Percentiles rank a stretch among this genome's conserved stretches.
Evolutionary conservation across 2,888 invertebrate genomes (phyloP).

Genomic region (Cyclophora punctaria): DNA sequence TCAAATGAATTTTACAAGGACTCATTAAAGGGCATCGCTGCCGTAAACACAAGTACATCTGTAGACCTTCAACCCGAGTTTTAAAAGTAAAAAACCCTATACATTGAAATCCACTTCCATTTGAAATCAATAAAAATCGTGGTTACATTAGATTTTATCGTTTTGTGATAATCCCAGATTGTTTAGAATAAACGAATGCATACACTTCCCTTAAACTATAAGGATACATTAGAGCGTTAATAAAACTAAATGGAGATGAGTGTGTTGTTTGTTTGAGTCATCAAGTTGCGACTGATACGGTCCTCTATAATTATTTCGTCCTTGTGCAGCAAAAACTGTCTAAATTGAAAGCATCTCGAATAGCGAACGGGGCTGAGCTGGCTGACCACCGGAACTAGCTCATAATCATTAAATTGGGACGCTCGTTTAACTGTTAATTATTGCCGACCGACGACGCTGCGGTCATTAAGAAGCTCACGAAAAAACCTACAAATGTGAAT

Average conservation of each 20-base stretch:
- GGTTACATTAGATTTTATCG: too few relatives aligned
- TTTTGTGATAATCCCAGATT: too few relatives aligned
- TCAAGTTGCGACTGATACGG: slow-evolving; percentile 13
- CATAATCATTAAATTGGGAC: slow-evolving; percentile 63
- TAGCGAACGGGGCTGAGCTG: slow-evolving; percentile 17
- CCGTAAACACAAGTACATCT: slow-evolving; percentile 3
- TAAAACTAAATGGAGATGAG: slow-evolving; percentile 4
- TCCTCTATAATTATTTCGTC: slow-evolving; percentile 27
- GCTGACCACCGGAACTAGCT: slow-evolving; percentile 57
- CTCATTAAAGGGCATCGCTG: slow-evolving; percentile 9
- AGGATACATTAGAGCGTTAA: slow-evolving; percentile 1
- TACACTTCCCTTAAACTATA: too few relatives aligned
- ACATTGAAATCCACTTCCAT: too few relatives aligned
- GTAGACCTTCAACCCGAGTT: not conserved
- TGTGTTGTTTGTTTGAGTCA: slow-evolving; percentile 8
- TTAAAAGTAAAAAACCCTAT: too few relatives aligned
- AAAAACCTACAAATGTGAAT: slow-evolving; percentile 39
- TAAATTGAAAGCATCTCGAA: slow-evolving; percentile 36
- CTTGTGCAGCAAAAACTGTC: slow-evolving; percentile 22
- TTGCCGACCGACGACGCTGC: slow-evolving; percentile 31
- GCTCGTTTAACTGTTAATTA: slow-evolving; percentile 58
- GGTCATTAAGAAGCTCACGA: slow-evolving; percentile 46
- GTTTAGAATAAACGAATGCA: too few relatives aligned
- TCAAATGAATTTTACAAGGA: slow-evolving; percentile 38
- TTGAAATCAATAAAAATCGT: too few relatives aligned